Base-by-base conservation (phyloP, 2,888 invertebrate genomes). In the Drosophila kokeensis region DNA sequence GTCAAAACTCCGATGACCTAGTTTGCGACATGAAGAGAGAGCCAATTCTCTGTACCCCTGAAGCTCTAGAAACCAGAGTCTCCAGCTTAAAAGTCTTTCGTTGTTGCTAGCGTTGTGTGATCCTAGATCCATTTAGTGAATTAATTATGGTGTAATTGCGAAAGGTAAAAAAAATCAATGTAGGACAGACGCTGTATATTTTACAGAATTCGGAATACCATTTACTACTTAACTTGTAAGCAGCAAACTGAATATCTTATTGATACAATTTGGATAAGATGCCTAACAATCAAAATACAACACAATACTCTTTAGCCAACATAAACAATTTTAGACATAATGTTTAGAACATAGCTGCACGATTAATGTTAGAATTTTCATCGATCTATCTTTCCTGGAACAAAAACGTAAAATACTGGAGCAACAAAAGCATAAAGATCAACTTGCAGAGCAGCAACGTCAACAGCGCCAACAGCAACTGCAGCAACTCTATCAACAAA, bases 321-420 rank as follows among this genome's bases (percentile, higher is more conserved):
- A 55, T 4, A 66, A 69, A 69, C 54, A 66, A 74, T 58, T 7
- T 64, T 72, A 81, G 73, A 63, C 61, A 38, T 73, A 76, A 80
- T 90, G 71, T 71, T 76, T 84, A 91, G 91, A 92, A 93, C 84
- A 84, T 89, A 91, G 92, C 92, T 93, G 92, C 93, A 93, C 91
- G 92, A 93, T 93, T 93, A 93, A 93, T 93, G 83, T 92, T 93
- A 96, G 96, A 95, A 95, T 96, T 95, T 96, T 96, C 95, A 96
- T 96, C 95, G 96, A 96, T 95, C 95, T 96, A 93, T 96, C 96
- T 95, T 96, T 96, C 95, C 95, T 96, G 94, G 95, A 96, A 95
- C 95, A 95, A 94, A 95, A 95, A 95, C 94, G 94, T 92, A 94
- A 94, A 94, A 94, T 94, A 90, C 94, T 94, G 94, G 94, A 94